Evolutionary conservation across 2,113 vertebrate genomes (phyloP).

Genomic region (Thymallus thymallus): DNA sequence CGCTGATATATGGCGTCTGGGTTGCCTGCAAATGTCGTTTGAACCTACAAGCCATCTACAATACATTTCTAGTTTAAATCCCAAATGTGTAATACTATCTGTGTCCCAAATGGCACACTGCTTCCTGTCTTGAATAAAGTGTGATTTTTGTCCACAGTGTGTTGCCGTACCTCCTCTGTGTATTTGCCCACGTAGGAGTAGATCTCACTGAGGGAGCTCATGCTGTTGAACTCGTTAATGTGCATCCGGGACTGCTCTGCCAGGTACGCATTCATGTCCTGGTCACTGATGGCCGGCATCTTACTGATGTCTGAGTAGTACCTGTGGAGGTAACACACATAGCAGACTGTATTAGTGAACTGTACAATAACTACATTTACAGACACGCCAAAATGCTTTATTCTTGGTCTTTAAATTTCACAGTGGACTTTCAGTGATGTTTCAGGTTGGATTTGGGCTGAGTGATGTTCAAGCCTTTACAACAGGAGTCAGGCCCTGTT

Average conservation of each 20-base stretch:
- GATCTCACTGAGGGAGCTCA: constrained; percentile 97
- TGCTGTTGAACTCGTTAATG: constrained; percentile 97
- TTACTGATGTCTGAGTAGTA: constrained; percentile 98
- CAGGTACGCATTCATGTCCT: constrained; percentile 99
- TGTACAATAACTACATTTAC: background rate
- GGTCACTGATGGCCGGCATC: constrained; percentile 98
- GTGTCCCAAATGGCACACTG: too few relatives aligned
- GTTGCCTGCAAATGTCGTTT: too few relatives aligned
- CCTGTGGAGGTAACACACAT: constrained; percentile 64
- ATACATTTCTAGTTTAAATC: too few relatives aligned
- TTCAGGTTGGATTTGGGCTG: background rate
- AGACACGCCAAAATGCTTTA: background rate
- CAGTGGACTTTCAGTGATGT: background rate
- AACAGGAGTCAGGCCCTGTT: background rate
- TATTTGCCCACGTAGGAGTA: constrained; percentile 99
- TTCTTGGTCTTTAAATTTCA: background rate
- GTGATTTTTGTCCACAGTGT: background rate
- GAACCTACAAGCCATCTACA: too few relatives aligned
- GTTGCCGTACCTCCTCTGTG: constrained; percentile 87
- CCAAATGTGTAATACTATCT: too few relatives aligned
- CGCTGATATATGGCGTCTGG: too few relatives aligned
- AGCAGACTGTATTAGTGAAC: constrained; percentile 5
- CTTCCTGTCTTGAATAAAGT: too few relatives aligned
- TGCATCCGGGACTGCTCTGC: constrained; percentile 99
- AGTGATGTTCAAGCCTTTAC: background rate